Base-by-base conservation (phyloP, 2,888 invertebrate genomes). In the Standfussiana lucernea region DNA sequence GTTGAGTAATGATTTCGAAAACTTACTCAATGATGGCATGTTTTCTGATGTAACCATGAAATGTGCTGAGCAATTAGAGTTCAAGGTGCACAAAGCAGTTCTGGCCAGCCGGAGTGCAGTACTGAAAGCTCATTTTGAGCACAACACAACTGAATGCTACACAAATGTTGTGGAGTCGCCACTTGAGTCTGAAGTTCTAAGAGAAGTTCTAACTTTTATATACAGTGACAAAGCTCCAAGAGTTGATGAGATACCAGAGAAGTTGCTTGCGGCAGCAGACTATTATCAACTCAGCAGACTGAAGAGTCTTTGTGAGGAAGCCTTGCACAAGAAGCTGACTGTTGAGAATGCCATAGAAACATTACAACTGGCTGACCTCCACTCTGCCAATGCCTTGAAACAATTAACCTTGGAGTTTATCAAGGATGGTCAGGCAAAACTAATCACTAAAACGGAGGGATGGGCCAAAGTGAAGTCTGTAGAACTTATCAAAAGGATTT, bases 321-420 rank as follows among this genome's bases (percentile, higher is more conserved):
- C 96, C 13, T 88, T 96, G 64, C 95, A 96, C 62, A 95, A 96
- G 82, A 95, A 93, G 88, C 74, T 96, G 28, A 96, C 96, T 13
- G 95, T 96, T 28, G 95, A 96, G 61, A 96, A 96, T 94, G 96
- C 95, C 6, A 94, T 96, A 83, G 95, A 95, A 75, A 96, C 95
- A 8, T 85, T 96, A 21, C 94, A 96, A 82, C 84, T 96, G 71
- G 96, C 96, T 2, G 96, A 96, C 80, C 89, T 96, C 50, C 95
- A 96, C 86, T 95, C 95, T 1, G 96, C 96, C 2, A 93, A 92
- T 77, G 89, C 91, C 7, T 89, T 96, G 18, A 95, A 94, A 77
- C 92, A 93, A 75, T 88, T 93, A 24, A 95, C 95, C 0, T 88
- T 96, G 28, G 96, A 96, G 80, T 96, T 96, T 68, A 95, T 96